Base-by-base conservation (phyloP, 2,888 invertebrate genomes). In the Pollenia labialis region DNA sequence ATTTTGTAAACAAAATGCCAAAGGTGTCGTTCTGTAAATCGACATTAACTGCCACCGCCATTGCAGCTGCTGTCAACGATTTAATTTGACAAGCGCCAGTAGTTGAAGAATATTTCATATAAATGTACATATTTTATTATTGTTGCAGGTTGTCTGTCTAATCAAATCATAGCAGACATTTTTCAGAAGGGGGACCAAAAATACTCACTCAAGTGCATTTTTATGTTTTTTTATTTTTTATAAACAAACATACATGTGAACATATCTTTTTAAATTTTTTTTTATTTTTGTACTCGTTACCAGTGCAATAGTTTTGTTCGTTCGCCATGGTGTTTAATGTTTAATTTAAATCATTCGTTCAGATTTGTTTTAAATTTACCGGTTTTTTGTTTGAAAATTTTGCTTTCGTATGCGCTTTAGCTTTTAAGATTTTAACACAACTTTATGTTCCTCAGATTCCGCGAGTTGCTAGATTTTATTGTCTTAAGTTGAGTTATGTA, bases 21-120 rank as follows among this genome's bases (percentile, higher is more conserved):
- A 62, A 60, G 75, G 81, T 64, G 72, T 50, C 56, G 44, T 75
- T 75, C 56, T 12, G 7, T 62, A 48, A 80, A 69, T 52, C 75
- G 60, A 75, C 81, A 66, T 66, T 42, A 16, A 40, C 62, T n/a
- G 32, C 58, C 18, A 23, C 56, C 16, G 52, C 44, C 12, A 40
- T 18, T 16, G 48, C 77, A 68, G 48, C 54, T 54, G 69, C 62
- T 75, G 82, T 76, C 82, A 76, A 69, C 76, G 48, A 62, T 82
- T 82, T 68, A 69, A 82, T 76, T 76, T 82, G 76, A 82, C 76
- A 82, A 82, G 82, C 82, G 82, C 76, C 82, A 46, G 69, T 23
- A 76, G 82, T 76, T 82, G n/a, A 54, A 40, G 62, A 76, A 62
- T 76, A 62, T 82, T 69, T 76, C 32, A 69, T 76, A 74, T 54